These are phyloP conservation scores for Syngnathus rostellatus DNA, from an alignment of 2,797 vertebrate genomes.

Conservation along the genomic window DNA sequence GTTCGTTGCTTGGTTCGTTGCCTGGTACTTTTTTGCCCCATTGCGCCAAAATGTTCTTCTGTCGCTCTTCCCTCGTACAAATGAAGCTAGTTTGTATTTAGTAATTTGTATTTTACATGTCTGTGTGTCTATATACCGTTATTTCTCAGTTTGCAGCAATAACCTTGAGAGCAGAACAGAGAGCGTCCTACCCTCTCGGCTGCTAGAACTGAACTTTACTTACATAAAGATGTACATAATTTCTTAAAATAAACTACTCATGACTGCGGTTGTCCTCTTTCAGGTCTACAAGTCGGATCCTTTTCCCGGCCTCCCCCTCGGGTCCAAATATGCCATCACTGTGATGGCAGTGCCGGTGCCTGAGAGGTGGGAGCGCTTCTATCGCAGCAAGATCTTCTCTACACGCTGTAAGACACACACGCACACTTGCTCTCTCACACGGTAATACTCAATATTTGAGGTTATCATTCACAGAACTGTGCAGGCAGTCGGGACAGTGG, in stretches of 20 bases:
- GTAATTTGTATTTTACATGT: too few relatives aligned
- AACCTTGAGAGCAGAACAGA: too few relatives aligned
- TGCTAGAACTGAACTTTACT: too few relatives aligned
- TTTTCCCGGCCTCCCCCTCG: conserved; percentile 58
- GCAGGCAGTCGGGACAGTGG: too few relatives aligned
- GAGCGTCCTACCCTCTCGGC: too few relatives aligned
- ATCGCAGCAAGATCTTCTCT: conserved; percentile 52
- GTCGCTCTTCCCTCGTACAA: too few relatives aligned
- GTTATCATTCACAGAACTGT: not conserved
- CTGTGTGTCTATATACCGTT: too few relatives aligned
- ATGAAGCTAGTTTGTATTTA: too few relatives aligned
- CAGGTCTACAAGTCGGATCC: conserved; percentile 71
- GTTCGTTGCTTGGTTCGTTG: too few relatives aligned
- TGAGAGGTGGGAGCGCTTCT: conserved; percentile 64
- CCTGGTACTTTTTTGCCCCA: too few relatives aligned
- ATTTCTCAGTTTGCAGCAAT: too few relatives aligned
- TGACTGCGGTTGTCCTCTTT: not conserved
- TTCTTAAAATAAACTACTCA: not conserved
- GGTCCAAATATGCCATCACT: conserved; percentile 59
- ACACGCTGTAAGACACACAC: conserved; percentile 58
- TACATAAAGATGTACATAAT: not conserved
- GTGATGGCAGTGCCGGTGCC: conserved; percentile 73
- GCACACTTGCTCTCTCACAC: not conserved
- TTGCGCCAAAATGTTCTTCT: too few relatives aligned
- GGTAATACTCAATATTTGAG: not conserved